phyloP scores from a whole-genome alignment of 2,113 vertebrate species.

The Oreochromis tanganicae region DNA sequence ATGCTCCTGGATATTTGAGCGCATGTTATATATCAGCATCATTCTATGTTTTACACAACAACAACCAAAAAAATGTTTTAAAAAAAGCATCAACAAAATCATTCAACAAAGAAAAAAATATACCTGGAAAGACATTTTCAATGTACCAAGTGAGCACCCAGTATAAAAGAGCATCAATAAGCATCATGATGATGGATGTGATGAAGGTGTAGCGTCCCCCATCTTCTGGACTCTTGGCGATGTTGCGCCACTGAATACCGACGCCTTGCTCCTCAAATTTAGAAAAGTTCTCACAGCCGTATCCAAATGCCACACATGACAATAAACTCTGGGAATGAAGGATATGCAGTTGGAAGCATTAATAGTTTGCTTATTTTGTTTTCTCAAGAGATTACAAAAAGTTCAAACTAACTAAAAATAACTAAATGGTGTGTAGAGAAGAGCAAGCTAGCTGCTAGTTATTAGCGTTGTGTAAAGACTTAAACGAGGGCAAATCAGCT shows the following conservation, averaged over 20 bases:
- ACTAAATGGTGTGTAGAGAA: not conserved
- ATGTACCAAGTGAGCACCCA: constrained; percentile 95
- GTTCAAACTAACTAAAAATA: not conserved
- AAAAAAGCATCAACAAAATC: not conserved
- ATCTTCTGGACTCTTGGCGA: constrained; percentile 80
- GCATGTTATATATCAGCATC: not conserved
- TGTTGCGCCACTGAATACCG: constrained; percentile 92
- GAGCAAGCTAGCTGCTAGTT: not conserved
- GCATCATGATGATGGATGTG: constrained; percentile 86
- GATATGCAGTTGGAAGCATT: not conserved
- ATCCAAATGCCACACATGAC: constrained; percentile 94
- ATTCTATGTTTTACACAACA: not conserved
- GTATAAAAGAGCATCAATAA: constrained; percentile 82
- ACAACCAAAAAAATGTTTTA: not conserved
- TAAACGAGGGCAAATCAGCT: not conserved
- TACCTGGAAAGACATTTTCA: constrained; percentile 94
- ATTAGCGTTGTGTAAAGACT: not conserved
- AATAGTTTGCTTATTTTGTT: not conserved
- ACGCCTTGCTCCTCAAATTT: constrained; percentile 91
- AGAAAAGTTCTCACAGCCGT: constrained; percentile 89
- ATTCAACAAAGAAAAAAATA: not conserved
- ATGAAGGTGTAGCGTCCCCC: constrained; percentile 84
- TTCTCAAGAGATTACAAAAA: not conserved
- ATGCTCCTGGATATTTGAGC: not conserved
- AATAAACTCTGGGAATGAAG: constrained; percentile 80